Evolutionary conservation across 2,797 vertebrate genomes (phyloP).

Genomic region (Podarcis lilfordi): DNA sequence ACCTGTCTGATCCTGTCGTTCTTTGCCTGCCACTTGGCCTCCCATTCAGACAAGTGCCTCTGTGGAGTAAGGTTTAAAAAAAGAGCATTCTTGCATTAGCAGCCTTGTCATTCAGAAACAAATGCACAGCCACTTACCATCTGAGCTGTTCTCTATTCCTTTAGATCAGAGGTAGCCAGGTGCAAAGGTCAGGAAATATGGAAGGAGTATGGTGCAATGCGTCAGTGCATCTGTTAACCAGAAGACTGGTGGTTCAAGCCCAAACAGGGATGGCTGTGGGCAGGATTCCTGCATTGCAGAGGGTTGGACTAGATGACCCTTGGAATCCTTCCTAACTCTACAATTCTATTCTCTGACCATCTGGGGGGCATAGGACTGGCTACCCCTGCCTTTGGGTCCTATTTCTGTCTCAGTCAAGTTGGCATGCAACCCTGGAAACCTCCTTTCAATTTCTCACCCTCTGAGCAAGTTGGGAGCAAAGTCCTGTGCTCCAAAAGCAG

Average conservation of each 20-base stretch:
- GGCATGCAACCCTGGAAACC: no score
- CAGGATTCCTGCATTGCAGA: no score
- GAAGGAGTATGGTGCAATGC: no score
- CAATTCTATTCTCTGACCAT: no score
- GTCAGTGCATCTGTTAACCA: no score
- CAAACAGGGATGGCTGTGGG: no score
- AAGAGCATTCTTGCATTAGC: background rate
- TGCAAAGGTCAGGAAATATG: no score
- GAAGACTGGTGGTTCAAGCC: no score
- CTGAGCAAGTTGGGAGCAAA: background rate
- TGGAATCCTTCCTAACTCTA: no score
- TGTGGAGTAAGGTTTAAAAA: background rate
- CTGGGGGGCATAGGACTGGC: no score
- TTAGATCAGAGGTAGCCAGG: background rate
- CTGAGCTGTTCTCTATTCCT: background rate
- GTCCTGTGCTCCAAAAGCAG: background rate
- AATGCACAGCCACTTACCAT: background rate
- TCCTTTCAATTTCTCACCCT: background rate
- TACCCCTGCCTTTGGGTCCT: background rate
- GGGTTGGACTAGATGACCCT: no score
- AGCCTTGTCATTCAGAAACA: background rate
- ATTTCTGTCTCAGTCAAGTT: background rate
- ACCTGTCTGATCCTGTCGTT: constrained; percentile 4
- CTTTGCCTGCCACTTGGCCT: background rate
- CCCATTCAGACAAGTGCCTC: constrained; percentile 23